phyloP scores from a whole-genome alignment of 2,113 vertebrate species.

The Antigone vipio region DNA sequence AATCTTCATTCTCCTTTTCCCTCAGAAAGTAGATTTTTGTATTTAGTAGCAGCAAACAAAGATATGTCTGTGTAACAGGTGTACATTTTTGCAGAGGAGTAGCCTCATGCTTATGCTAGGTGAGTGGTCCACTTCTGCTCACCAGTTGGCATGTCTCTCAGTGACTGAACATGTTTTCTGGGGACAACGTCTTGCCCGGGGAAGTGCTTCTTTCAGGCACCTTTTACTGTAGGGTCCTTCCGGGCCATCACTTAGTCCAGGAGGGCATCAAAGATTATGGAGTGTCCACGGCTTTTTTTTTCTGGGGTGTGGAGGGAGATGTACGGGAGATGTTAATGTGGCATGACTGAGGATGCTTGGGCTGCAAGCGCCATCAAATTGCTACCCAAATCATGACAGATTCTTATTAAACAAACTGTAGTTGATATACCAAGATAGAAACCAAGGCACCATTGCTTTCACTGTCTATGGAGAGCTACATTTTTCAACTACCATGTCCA shows the following conservation, averaged over 20 bases:
- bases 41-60: not conserved
- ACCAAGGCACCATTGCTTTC: not conserved
- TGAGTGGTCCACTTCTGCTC: not conserved
- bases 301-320: not conserved
- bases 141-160: not conserved
- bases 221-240: not conserved
- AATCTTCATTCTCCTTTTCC: not conserved
- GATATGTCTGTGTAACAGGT: not conserved
- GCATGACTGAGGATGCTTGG: not conserved
- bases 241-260: not conserved
- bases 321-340: not conserved
- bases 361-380: not conserved
- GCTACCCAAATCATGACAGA: not conserved
- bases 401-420: not conserved
- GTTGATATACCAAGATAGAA: not conserved
- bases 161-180: not conserved
- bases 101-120: not conserved
- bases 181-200: not conserved
- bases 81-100: not conserved
- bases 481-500: not conserved
- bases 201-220: not conserved
- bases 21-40: not conserved
- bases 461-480: not conserved
- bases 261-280: not conserved
- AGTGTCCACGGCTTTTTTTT: not conserved